Conservation (phyloP, 2,113 vertebrate genomes). For the Ailuropoda melanoleuca region DNA sequence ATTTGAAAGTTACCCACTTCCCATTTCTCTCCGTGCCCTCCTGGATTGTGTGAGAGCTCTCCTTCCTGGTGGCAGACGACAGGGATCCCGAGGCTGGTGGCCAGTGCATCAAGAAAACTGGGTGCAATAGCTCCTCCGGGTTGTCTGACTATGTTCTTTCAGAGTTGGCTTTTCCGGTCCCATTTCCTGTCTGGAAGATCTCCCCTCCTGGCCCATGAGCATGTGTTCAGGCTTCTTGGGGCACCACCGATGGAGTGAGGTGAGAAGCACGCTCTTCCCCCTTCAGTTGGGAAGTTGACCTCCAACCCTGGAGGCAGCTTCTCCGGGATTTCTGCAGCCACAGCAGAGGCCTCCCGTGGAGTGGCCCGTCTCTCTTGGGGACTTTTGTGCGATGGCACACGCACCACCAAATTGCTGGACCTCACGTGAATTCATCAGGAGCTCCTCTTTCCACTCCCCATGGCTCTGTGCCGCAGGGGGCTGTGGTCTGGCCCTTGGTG, state of each 20-base stretch:
- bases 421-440: rapidly evolving
- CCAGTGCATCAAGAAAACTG: rapidly evolving
- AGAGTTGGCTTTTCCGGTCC: rapidly evolving
- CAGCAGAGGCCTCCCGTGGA: rapidly evolving
- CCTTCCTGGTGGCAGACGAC: background rate
- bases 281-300: background rate
- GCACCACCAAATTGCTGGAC: rapidly evolving
- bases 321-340: rapidly evolving
- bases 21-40: rapidly evolving
- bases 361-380: background rate
- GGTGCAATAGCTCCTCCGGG: rapidly evolving
- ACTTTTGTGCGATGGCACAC: rapidly evolving
- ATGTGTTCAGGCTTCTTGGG: background rate
- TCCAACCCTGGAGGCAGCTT: rapidly evolving
- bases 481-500: background rate
- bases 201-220: too few relatives aligned
- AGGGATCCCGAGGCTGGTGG: background rate
- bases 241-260: too few relatives aligned
- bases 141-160: rapidly evolving
- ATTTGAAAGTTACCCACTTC: background rate
- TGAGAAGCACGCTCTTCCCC: rapidly evolving
- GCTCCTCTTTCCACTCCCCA: background rate
- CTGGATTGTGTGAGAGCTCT: background rate
- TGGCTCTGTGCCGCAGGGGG: rapidly evolving
- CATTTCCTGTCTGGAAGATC: rapidly evolving